Evolutionary conservation across 2,888 invertebrate genomes (phyloP).

Genomic region (Leucophenga maculata): DNA sequence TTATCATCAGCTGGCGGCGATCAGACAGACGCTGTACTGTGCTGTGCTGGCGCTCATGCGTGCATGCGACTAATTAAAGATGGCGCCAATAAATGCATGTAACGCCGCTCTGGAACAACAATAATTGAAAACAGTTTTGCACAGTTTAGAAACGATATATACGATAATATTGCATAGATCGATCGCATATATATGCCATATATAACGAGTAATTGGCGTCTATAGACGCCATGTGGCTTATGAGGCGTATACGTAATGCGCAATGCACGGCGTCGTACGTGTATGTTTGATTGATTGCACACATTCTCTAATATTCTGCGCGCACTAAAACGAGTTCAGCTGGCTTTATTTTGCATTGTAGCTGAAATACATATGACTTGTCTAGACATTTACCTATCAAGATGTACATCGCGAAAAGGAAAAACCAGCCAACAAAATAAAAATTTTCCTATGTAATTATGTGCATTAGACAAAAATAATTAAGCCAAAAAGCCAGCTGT

Average conservation of each 20-base stretch:
- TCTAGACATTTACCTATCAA: background rate
- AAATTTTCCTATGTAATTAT: too few relatives aligned
- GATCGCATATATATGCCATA: too few relatives aligned
- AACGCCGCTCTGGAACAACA: background rate
- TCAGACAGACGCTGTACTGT: too few relatives aligned
- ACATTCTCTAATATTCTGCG: too few relatives aligned
- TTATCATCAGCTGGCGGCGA: slow-evolving; percentile 14
- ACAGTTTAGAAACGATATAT: background rate
- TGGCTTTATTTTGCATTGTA: background rate
- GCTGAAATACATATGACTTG: background rate
- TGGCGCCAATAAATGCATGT: slow-evolving; percentile 22
- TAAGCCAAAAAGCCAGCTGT: slow-evolving; percentile 4
- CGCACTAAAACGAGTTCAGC: too few relatives aligned
- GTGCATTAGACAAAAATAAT: background rate
- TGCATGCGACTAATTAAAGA: slow-evolving; percentile 3
- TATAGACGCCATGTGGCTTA: background rate
- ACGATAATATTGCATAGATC: too few relatives aligned
- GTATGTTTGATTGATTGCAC: slow-evolving; percentile 9
- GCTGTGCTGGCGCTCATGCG: slow-evolving; percentile 19
- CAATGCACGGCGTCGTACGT: background rate
- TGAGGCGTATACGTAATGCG: slow-evolving; percentile 24
- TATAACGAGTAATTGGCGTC: background rate
- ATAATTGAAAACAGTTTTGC: slow-evolving; percentile 14
- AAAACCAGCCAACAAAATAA: too few relatives aligned
- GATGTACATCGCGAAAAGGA: too few relatives aligned